These are phyloP conservation scores for Poecile atricapillus DNA, from an alignment of 2,113 vertebrate genomes.

Conservation along the genomic window DNA sequence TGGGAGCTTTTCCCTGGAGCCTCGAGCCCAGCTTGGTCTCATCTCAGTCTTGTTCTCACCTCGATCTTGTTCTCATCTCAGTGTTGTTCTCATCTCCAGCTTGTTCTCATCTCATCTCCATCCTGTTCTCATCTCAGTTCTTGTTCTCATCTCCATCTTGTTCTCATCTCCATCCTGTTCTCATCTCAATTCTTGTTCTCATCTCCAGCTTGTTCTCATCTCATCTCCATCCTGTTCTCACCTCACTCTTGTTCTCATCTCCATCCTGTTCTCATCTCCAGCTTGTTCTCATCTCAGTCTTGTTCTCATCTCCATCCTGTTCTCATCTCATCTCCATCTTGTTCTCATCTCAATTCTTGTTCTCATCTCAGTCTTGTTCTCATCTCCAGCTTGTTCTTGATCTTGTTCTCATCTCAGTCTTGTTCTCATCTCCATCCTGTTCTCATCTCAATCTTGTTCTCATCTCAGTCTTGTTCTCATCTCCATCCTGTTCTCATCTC, in stretches of 20 bases:
- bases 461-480: not conserved
- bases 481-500: not conserved
- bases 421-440: rapidly evolving
- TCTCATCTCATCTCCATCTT: not conserved
- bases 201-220: not conserved
- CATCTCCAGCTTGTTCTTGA: no score
- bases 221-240: no score
- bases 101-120: not conserved
- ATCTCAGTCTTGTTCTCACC: not conserved
- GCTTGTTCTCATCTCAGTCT: not conserved
- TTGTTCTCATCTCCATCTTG: not conserved
- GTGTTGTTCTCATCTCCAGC: not conserved
- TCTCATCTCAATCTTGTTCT: not conserved
- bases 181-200: rapidly evolving
- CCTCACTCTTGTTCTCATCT: not conserved
- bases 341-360: rapidly evolving
- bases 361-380: not conserved
- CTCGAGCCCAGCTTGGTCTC: not conserved
- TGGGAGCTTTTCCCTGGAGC: not conserved
- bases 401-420: not conserved
- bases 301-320: rapidly evolving
- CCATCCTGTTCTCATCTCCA: rapidly evolving
- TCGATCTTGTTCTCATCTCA: rapidly evolving
- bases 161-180: not conserved
- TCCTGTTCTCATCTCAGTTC: not conserved